Conservation (phyloP, 1,140 invertebrate genomes). For the Neelides sp. region DNA sequence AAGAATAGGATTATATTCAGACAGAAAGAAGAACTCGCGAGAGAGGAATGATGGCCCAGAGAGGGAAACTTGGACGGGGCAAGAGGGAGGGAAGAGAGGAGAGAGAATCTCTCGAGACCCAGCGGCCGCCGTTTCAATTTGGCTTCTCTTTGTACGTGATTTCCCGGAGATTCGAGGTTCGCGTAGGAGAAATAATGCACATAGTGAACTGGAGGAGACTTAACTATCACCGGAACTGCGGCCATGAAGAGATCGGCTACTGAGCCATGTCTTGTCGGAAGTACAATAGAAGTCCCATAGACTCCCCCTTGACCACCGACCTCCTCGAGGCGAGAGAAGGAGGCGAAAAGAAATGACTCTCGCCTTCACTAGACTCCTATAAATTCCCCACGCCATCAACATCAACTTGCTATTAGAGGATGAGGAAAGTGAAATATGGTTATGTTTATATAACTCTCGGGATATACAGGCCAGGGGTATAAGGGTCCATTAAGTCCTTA, state of each 20-base stretch:
- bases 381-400: too few relatives aligned
- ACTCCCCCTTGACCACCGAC: too few relatives aligned
- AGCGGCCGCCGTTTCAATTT: constrained; percentile 19
- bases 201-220: constrained; percentile 9
- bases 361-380: too few relatives aligned
- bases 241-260: constrained; percentile 10
- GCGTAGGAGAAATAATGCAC: too few relatives aligned
- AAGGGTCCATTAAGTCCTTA: too few relatives aligned
- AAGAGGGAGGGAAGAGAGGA: background rate
- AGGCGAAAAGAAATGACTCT: too few relatives aligned
- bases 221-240: constrained; percentile 25
- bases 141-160: constrained; percentile 22
- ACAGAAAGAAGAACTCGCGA: constrained; percentile 5
- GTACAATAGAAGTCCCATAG: constrained; percentile 12
- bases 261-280: constrained; percentile 9
- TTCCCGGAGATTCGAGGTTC: constrained; percentile 15
- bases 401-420: too few relatives aligned
- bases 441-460: too few relatives aligned
- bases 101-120: constrained; percentile 7
- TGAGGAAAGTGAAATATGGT: too few relatives aligned
- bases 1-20: constrained; percentile 10
- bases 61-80: constrained; percentile 1
- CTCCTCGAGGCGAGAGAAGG: too few relatives aligned
- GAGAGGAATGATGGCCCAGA: background rate
- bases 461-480: too few relatives aligned